Base-by-base conservation (phyloP, 2,888 invertebrate species). In the Platerodrilus igneus region DNA sequence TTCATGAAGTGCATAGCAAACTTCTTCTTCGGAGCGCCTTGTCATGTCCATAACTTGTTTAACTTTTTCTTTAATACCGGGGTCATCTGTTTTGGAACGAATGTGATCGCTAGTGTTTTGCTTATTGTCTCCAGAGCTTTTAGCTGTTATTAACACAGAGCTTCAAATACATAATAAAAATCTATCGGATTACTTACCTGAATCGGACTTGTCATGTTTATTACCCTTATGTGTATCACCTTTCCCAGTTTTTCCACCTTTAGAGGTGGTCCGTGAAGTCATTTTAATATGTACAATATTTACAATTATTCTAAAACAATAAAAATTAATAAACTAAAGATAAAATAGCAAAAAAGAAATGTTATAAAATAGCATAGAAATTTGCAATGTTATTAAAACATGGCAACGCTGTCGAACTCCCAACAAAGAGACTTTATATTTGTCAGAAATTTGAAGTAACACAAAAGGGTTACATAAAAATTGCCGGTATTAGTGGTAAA, bases 1-100 rank as follows among this genome's bases (percentile, higher is more conserved):
- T 74, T 95, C 94, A 67, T 93, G 88, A 40, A 96, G 78, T 44
- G 93, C 94, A 65, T 90, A 85, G 61, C 87, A 86, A 37, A 89
- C 92, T 69, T 91, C 90, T 66, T 93, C 93, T 65, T 90, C 88
- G 35, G 87, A 79, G 61, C 86, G 83, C 56, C 86, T 81, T 37
- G 94, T 93, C 77, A 91, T 81, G 66, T 93, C 93, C 78, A 92
- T 86, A 49, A 93, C 76, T 71, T 84, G 81, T 58, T 80, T 78
- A 50, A 93, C 86, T 72, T 85, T 78, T 11, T 77, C 76, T 60
- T 76, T 75, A 37, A 81, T 66, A 47, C 72, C 70, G 37, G 77
- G 73, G 62, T 81, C 79, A 49, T 79, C 79, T 37, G 67, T 68
- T 53, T 67, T 67, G 15, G 59, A 50, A 26, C 50, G 49, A 32